A percentile compares a stretch with the other conserved stretches of the same genome.
phyloP scores from a whole-genome alignment of 2,797 vertebrate genomes.

The Mionectes olivaceus region DNA sequence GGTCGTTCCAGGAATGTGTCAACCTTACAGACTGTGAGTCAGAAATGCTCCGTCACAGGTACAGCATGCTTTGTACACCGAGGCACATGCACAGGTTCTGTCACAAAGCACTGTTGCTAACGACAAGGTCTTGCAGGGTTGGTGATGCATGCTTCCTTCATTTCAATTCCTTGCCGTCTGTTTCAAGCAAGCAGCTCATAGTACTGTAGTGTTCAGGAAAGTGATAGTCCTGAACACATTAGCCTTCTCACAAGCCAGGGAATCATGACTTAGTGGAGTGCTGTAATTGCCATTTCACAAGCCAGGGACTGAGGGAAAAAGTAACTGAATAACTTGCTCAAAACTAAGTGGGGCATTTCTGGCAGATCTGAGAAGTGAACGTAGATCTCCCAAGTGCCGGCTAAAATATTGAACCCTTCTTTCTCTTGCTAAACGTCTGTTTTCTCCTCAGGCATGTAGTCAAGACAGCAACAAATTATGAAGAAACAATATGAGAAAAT shows the following conservation, averaged over 20 bases:
- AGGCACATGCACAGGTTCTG: accelerated
- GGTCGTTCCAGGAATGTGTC: neutral
- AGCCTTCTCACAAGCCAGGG: neutral
- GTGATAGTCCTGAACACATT: neutral
- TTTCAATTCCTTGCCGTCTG: neutral
- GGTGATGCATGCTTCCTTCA: neutral
- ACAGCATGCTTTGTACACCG: neutral
- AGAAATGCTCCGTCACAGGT: neutral
- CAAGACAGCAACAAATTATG: neutral
- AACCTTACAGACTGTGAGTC: neutral
- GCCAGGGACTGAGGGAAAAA: neutral
- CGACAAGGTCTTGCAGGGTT: accelerated
- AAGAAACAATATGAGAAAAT: neutral
- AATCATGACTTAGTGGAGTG: neutral
- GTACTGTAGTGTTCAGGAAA: neutral
- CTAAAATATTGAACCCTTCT: neutral
- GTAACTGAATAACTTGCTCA: neutral
- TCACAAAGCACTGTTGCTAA: neutral
- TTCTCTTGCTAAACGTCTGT: neutral
- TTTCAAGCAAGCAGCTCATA: neutral
- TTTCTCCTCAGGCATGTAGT: neutral
- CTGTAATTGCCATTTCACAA: neutral
- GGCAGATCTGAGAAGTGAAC: neutral
- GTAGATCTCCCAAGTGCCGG: neutral
- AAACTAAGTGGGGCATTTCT: neutral